Evolutionary conservation across 2,113 vertebrate species (phyloP).

Genomic region (Planiliza haematocheilus): DNA sequence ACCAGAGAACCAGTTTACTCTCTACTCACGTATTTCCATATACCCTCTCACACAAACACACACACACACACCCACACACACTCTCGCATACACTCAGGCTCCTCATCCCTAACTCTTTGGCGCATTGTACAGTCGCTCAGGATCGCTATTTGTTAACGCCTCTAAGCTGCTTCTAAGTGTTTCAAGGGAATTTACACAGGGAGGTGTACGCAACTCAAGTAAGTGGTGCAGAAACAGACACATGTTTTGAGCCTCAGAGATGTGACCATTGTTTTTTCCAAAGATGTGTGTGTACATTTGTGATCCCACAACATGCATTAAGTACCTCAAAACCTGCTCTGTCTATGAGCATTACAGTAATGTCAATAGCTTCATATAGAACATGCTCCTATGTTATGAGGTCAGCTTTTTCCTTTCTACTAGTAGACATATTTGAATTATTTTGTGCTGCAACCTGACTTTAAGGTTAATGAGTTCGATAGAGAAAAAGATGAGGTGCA

Average conservation of each 20-base stretch:
- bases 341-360: constrained; percentile 13
- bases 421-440: neutral
- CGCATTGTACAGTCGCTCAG: constrained; percentile 16
- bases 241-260: constrained; percentile 4
- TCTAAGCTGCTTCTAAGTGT: constrained; percentile 32
- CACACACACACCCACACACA: neutral
- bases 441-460: too few species aligned
- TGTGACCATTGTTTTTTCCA: neutral
- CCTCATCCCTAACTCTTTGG: constrained; percentile 14
- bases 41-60: constrained; percentile 31
- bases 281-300: neutral
- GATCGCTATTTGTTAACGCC: constrained; percentile 41
- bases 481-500: neutral
- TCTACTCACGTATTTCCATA: constrained; percentile 63
- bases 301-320: neutral
- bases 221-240: constrained; percentile 27
- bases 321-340: constrained; percentile 14
- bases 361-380: neutral
- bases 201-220: neutral
- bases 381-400: neutral
- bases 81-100: constrained; percentile 5
- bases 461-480: too few species aligned
- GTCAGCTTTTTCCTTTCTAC: neutral
- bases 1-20: constrained; percentile 61
- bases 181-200: constrained; percentile 12